A percentile compares a stretch with the other conserved stretches of the same genome.
These are phyloP conservation scores for Oxytorus armatus DNA, from an alignment of 2,888 invertebrate species.

Conservation along the genomic window DNA sequence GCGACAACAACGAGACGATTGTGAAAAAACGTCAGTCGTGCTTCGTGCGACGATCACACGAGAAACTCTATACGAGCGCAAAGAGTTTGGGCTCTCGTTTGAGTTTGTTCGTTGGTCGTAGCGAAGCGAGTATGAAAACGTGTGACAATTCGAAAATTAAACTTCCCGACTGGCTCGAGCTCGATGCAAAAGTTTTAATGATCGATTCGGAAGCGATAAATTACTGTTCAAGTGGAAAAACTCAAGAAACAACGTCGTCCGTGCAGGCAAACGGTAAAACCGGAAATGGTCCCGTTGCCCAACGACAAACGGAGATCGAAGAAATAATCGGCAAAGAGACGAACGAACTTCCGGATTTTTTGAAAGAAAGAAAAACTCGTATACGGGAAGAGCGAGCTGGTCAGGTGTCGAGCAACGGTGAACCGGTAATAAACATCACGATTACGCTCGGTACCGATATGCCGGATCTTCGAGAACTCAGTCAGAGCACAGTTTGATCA, in stretches of 20 bases:
- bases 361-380: conserved; percentile 61
- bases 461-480: conserved; percentile 58
- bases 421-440: conserved; percentile 67
- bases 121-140: conserved; percentile 49
- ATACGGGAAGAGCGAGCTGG: conserved; percentile 64
- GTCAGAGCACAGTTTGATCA: conserved; percentile 64
- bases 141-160: conserved; percentile 29
- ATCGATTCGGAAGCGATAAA: conserved; percentile 37
- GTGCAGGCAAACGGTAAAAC: conserved; percentile 28
- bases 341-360: conserved; percentile 11
- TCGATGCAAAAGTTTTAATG: conserved; percentile 62
- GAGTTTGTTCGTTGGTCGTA: conserved; percentile 54
- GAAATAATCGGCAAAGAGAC: neutral
- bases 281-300: conserved; percentile 23
- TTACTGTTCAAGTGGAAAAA: conserved; percentile 1
- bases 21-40: conserved; percentile 2
- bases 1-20: conserved; percentile 2
- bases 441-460: conserved; percentile 61
- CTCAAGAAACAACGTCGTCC: neutral
- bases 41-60: conserved; percentile 48
- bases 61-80: conserved; percentile 55
- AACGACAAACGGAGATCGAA: conserved; percentile 18
- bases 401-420: conserved; percentile 59
- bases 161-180: conserved; percentile 50
- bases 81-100: conserved; percentile 61